Conservation (phyloP, 2,888 invertebrate species). For the Amiota communis region DNA sequence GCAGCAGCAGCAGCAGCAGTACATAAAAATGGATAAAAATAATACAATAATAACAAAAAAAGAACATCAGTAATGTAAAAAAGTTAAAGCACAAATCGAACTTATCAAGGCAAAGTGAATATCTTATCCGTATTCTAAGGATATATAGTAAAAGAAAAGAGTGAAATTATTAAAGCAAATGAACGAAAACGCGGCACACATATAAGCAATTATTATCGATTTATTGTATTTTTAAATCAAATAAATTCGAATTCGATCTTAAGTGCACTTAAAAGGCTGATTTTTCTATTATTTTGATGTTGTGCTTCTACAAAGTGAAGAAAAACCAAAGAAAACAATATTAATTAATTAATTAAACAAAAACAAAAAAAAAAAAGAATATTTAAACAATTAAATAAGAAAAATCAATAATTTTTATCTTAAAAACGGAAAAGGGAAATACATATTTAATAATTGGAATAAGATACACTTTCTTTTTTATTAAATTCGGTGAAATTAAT, state of each 20-base stretch:
- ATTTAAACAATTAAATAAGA: slow-evolving; percentile 31
- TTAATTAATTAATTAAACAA: slow-evolving; percentile 22
- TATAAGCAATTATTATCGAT: slow-evolving; percentile 58
- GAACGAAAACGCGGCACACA: slow-evolving; percentile 37
- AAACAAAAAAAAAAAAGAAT: slow-evolving; percentile 33
- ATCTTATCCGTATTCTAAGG: too few species aligned
- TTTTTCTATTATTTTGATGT: slow-evolving; percentile 71
- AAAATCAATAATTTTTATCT: slow-evolving; percentile 37
- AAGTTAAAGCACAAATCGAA: background rate
- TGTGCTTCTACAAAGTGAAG: slow-evolving; percentile 66
- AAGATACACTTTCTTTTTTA: too few species aligned
- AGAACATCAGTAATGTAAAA: background rate
- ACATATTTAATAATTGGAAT: too few species aligned
- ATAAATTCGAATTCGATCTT: slow-evolving; percentile 54
- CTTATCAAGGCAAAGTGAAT: background rate
- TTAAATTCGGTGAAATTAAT: too few species aligned
- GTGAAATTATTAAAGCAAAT: slow-evolving; percentile 25
- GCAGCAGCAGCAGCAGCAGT: slow-evolving; percentile 10
- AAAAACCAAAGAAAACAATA: slow-evolving; percentile 33
- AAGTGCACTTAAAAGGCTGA: slow-evolving; percentile 73
- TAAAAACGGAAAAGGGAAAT: too few species aligned
- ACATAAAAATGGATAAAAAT: background rate
- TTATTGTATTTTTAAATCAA: slow-evolving; percentile 43
- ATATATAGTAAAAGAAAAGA: background rate
- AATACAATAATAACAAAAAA: background rate